Evolutionary conservation across 2,888 invertebrate species (phyloP), one percentile per base, ranked within the genome.

Genomic region (Meghimatium bilineatum): DNA sequence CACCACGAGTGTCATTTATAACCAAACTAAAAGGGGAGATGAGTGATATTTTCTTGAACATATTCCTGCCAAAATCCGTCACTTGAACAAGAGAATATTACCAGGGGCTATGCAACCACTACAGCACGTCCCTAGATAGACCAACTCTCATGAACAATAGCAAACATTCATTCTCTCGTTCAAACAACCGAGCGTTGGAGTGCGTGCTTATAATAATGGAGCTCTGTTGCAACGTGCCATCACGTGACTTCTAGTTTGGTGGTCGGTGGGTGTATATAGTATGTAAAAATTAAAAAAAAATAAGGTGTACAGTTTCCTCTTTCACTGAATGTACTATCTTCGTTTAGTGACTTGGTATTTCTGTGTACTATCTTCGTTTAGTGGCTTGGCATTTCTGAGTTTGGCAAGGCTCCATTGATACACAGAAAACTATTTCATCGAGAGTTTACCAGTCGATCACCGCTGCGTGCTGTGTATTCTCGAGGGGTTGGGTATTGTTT

Each of bases 191-290:
- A 20, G 74, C 17, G 29, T 72, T 52, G 1, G 52, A 49, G 74
- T 74, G 52, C 74, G 74, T 74, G 74, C 74, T 52, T 74, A 29
- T 52, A 49, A 74, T 74, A 74, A 74, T 74, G 52, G 52, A 52
- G 20, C 29, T 1, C 74, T 49, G 52, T 74, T 74, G 52, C 49
- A 52, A 52, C 49, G 52, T 74, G 49, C 52, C 49, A 32, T 49
- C 32, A 52, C 52, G 23, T 72, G 74, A 52, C 52, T 74, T 74
- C 32, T 74, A 20, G 74, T 52, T 52, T 52, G 52, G 52, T 20
- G 32, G 29, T 52, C 32, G 14, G 17, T 20, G 52, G 49, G 32
- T 74, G 32, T 52, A 12, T 29, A 52, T 20, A n/a, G 52, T 32
- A 52, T 14, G 52, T 29, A 74, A 52, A 52, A 32, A 1, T 20